phyloP scores from a whole-genome alignment of 2,888 invertebrate species.

The Athrips mouffetella region DNA sequence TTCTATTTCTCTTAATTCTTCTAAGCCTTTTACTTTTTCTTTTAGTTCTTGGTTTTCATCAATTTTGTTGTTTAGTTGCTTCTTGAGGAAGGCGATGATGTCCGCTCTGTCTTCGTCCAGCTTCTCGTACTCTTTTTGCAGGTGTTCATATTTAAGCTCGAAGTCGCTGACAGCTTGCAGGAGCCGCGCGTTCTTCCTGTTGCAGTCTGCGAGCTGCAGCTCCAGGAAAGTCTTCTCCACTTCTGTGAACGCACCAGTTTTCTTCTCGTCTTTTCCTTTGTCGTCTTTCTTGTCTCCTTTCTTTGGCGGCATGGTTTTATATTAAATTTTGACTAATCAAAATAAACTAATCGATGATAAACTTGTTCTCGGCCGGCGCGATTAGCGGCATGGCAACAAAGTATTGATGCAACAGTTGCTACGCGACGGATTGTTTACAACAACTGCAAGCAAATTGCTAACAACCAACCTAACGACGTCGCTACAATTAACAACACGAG shows the following conservation, averaged over 20 bases:
- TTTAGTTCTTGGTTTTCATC: constrained; percentile 81
- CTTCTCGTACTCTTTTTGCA: constrained; percentile 80
- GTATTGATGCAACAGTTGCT: too few relatives aligned
- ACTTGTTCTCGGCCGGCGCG: too few relatives aligned
- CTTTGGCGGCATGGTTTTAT: constrained; percentile 60
- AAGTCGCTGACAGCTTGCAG: constrained; percentile 82
- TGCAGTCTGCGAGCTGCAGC: constrained; percentile 89
- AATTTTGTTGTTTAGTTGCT: constrained; percentile 83
- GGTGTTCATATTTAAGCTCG: constrained; percentile 83
- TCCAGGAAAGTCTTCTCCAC: constrained; percentile 90
- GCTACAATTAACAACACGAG: too few relatives aligned
- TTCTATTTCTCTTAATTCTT: constrained; percentile 83
- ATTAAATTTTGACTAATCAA: constrained; percentile 21
- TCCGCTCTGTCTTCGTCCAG: constrained; percentile 90
- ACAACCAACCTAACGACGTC: too few relatives aligned
- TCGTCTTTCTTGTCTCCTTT: neutral
- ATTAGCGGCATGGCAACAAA: too few relatives aligned
- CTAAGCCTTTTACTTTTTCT: constrained; percentile 86
- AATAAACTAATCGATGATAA: constrained; percentile 11
- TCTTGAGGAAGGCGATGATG: constrained; percentile 89
- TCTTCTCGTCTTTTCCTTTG: constrained; percentile 27
- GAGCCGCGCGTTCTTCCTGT: constrained; percentile 86
- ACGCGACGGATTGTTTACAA: too few relatives aligned
- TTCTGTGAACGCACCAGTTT: too few relatives aligned
- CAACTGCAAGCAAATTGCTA: too few relatives aligned